Percentiles rank a stretch among this genome's conserved stretches.
These are phyloP conservation scores for Sitta carolinensis DNA, from an alignment of 2,797 vertebrate genomes.

Conservation along the genomic window DNA sequence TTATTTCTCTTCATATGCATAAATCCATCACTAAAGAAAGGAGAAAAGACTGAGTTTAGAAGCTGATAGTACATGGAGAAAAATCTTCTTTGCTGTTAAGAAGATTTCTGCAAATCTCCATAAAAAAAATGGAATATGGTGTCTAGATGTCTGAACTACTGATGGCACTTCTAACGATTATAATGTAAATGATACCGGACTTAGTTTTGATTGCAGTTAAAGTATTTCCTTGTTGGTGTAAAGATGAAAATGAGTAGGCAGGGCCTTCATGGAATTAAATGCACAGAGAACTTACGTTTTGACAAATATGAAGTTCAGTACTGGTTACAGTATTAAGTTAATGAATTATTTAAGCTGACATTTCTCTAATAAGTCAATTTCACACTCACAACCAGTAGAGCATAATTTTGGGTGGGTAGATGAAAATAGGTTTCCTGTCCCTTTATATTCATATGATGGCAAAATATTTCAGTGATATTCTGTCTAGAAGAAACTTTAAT, in stretches of 20 bases:
- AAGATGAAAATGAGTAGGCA: constrained; percentile 46
- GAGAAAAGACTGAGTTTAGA: constrained; percentile 37
- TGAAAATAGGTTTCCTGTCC: neutral
- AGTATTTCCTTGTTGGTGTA: constrained; percentile 23
- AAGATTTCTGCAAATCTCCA: constrained; percentile 67
- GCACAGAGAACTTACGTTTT: neutral
- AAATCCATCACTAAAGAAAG: constrained; percentile 29
- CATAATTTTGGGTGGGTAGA: neutral
- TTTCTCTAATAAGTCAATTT: neutral
- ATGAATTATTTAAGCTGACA: constrained; percentile 18
- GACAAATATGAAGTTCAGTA: constrained; percentile 39
- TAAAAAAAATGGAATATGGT: constrained; percentile 1
- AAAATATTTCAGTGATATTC: neutral
- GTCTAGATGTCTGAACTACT: constrained; percentile 43
- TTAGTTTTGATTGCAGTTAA: constrained; percentile 15
- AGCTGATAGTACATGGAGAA: constrained; percentile 18
- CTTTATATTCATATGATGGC: neutral
- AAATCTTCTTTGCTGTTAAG: constrained; percentile 68
- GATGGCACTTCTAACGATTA: neutral
- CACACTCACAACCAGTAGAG: neutral
- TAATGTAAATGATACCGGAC: constrained; percentile 35
- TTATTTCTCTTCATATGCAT: constrained; percentile 52
- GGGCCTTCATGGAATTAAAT: neutral
- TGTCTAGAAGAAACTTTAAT: neutral
- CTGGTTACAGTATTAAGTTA: neutral